A percentile compares a stretch with the other conserved stretches of the same genome.
Conservation (phyloP, 2,888 invertebrate species). For the Hoplodrina blanda region DNA sequence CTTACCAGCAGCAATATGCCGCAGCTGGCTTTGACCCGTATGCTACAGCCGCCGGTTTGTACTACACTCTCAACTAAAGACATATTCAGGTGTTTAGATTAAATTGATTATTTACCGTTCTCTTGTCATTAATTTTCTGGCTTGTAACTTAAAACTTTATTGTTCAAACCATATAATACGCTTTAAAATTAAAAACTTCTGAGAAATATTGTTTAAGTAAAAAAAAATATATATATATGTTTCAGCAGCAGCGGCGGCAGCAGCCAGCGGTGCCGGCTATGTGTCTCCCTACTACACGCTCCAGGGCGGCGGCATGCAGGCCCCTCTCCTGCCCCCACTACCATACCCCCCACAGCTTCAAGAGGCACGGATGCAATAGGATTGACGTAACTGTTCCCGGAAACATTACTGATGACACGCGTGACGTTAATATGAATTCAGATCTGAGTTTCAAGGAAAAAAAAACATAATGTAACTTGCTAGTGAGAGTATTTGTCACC, state of each 20-base stretch:
- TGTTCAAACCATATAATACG: constrained; percentile 1
- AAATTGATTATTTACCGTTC: constrained; percentile 36
- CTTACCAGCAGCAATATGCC: constrained; percentile 94
- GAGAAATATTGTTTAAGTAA: not conserved
- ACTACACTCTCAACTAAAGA: constrained; percentile 48
- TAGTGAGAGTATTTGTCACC: constrained; percentile 42
- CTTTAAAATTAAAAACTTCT: not conserved
- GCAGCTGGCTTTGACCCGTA: constrained; percentile 94
- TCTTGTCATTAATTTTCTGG: constrained; percentile 7
- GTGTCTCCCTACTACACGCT: constrained; percentile 94
- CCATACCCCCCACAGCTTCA: constrained; percentile 93
- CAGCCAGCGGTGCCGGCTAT: constrained; percentile 92
- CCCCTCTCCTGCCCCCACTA: constrained; percentile 92
- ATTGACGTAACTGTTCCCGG: constrained; percentile 44
- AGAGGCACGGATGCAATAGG: constrained; percentile 94
- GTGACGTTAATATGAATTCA: constrained; percentile 38
- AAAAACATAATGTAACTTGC: constrained; percentile 24
- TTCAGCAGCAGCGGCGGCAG: constrained; percentile 86
- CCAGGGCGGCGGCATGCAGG: constrained; percentile 91
- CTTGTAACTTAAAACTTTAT: constrained; percentile 14
- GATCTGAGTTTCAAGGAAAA: constrained; percentile 61
- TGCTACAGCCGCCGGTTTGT: constrained; percentile 93
- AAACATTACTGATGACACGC: constrained; percentile 56
- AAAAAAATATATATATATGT: constrained; percentile 32
- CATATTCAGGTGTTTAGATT: constrained; percentile 37